phyloP scores from a whole-genome alignment of 2,888 invertebrate genomes.

The Phaonia tiefii region DNA sequence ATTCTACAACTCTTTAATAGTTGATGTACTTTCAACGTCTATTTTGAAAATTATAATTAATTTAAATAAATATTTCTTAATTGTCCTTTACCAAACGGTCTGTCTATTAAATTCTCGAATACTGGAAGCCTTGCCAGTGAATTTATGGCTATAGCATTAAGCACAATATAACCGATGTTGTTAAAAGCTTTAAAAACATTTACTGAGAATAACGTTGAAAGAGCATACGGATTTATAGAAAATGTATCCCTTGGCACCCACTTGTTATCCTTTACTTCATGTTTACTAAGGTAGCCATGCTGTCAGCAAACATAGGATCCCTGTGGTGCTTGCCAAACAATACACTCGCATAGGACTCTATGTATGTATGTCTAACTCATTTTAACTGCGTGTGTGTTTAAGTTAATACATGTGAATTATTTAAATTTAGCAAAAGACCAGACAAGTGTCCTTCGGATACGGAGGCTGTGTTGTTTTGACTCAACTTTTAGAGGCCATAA shows the following conservation, averaged over 20 bases:
- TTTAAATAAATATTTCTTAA: no score
- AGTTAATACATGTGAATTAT: constrained; percentile 31
- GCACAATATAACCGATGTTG: no score
- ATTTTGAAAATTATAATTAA: no score
- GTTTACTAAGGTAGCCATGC: background rate
- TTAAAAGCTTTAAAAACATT: no score
- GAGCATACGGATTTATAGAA: no score
- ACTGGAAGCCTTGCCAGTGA: no score
- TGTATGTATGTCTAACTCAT: background rate
- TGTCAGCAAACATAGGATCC: constrained; percentile 29
- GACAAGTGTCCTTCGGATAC: constrained; percentile 46
- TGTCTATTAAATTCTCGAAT: no score
- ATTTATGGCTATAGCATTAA: no score
- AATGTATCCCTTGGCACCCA: constrained; percentile 55
- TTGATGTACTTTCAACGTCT: no score
- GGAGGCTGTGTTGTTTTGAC: background rate
- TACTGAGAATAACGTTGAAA: no score
- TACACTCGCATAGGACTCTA: background rate
- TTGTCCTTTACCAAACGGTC: no score
- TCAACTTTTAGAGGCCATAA: constrained; percentile 8
- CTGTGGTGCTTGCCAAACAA: constrained; percentile 11
- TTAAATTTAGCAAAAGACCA: constrained; percentile 35
- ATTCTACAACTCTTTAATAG: no score
- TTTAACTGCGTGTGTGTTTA: background rate
- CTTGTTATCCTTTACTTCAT: constrained; percentile 51